Conservation (phyloP, 2,797 vertebrate species). For the Numenius phaeopus region DNA sequence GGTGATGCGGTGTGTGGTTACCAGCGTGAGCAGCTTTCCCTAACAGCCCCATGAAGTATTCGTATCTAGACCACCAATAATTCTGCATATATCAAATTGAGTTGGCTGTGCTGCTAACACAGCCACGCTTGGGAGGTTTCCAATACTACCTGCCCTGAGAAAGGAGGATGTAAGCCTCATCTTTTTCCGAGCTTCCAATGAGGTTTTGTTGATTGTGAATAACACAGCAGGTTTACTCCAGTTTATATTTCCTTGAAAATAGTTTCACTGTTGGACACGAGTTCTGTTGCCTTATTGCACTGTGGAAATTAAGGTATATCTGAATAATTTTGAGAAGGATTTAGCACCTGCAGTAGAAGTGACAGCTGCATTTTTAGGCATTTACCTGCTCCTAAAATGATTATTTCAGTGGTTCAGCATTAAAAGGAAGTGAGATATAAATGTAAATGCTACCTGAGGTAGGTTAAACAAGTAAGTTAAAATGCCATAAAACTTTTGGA, state of each 20-base stretch:
- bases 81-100: background rate
- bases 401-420: background rate
- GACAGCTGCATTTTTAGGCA: background rate
- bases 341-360: background rate
- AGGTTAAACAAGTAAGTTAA: background rate
- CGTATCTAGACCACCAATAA: background rate
- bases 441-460: background rate
- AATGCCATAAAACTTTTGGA: background rate
- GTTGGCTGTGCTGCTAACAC: background rate
- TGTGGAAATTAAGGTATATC: background rate
- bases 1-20: background rate
- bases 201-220: background rate
- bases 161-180: background rate
- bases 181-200: background rate
- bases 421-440: background rate
- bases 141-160: background rate
- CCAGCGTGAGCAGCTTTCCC: background rate
- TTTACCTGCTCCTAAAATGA: background rate
- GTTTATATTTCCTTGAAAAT: background rate
- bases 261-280: background rate
- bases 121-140: background rate
- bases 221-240: background rate
- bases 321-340: background rate
- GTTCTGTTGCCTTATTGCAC: background rate
- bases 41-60: background rate